Conservation (phyloP, 2,113 vertebrate species). For the Phalacrocorax brasilianus region DNA sequence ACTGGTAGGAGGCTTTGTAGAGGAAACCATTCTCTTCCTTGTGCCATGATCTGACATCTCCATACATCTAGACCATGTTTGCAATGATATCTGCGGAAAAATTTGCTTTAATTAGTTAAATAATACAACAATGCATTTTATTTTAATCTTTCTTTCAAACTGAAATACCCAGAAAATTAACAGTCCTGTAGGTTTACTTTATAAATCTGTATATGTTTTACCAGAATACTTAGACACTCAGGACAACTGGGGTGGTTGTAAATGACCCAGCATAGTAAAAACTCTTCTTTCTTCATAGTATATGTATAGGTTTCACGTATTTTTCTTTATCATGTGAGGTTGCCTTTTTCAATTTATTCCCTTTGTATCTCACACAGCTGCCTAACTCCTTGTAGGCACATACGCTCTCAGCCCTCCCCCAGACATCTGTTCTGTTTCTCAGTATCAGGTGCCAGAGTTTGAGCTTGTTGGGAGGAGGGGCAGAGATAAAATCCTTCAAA, state of each 20-base stretch:
- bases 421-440: conserved; percentile 18
- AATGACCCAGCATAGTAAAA: background rate
- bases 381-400: background rate
- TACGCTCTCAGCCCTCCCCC: background rate
- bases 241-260: background rate
- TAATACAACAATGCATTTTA: background rate
- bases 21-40: background rate
- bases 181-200: background rate
- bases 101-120: background rate
- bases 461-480: background rate
- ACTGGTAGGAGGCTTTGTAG: background rate
- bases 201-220: background rate
- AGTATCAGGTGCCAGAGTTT: conserved; percentile 1
- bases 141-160: background rate
- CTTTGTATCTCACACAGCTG: conserved; percentile 16
- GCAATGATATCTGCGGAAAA: background rate
- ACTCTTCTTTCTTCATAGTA: background rate
- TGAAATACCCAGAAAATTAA: background rate
- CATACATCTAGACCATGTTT: background rate
- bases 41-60: background rate
- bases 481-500: background rate
- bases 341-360: background rate
- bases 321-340: background rate
- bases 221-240: background rate
- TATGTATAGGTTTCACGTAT: background rate